Evolutionary conservation across 2,888 invertebrate genomes (phyloP), one percentile per base, ranked within the genome.

Genomic region (Leucophora obtusa): DNA sequence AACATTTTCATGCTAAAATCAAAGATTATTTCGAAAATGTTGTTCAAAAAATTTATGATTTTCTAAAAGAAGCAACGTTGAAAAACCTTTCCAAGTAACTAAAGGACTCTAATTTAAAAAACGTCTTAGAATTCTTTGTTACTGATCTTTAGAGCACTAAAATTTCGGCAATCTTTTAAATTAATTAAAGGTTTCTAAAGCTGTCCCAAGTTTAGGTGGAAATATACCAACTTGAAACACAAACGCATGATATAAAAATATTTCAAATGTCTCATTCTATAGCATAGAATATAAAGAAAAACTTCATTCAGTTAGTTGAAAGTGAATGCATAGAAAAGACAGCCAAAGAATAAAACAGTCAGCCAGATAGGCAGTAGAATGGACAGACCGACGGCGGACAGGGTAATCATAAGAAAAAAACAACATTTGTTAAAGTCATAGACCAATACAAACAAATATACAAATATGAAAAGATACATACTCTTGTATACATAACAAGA

Each of bases 361-460:
- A 70, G 50, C 43, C 50, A 62, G 9, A 50, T 28, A 33, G 35
- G 24, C n/a, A 53, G 15, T 9, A 5, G 1, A 28, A 58, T 17
- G 43, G 21, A 18, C 28, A 14, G 38, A 21, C 18, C 11, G 65
- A 24, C 51, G 28, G 28, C 51, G 28, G 28, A 74, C 66, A 59
- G 28, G 43, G 33, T 62, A 28, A 69, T 56, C 51, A 68, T 47
- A 38, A 62, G 54, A 68, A 69, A 68, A 65, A 68, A 59, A 65
- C 43, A 70, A 73, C 77, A 77, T 65, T 81, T 77, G 66, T 69
- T 77, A 74, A 77, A 81, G 81, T 81, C 77, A 77, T 74, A 74
- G 70, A 74, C 74, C 81, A 78, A 60, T 69, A 74, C 24, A 68
- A 50, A 62, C 54, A 43, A n/a, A 21, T 60, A 51, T 72, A 68